phyloP scores from a whole-genome alignment of 2,113 vertebrate genomes.

The Carlito syrichta region DNA sequence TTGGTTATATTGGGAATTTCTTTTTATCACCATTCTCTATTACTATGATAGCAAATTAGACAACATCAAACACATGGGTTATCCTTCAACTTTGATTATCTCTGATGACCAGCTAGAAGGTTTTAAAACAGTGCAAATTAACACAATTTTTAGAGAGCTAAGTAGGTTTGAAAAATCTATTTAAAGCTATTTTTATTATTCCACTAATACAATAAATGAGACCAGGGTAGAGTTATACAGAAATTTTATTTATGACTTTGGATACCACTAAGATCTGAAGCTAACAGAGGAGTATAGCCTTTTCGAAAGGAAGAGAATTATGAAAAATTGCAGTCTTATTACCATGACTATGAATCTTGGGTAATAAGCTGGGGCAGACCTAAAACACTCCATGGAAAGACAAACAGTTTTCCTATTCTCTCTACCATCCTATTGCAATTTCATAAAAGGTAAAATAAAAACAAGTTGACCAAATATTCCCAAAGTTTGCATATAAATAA shows the following conservation, averaged over 20 bases:
- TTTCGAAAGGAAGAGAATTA: constrained; percentile 19
- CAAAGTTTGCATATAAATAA: constrained; percentile 25
- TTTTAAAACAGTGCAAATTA: constrained; percentile 37
- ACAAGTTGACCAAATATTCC: neutral
- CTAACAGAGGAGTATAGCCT: neutral
- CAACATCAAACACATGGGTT: constrained; percentile 70
- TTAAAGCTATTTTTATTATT: constrained; percentile 49
- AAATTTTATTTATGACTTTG: constrained; percentile 24
- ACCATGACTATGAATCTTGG: neutral
- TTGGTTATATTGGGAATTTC: neutral
- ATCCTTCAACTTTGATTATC: constrained; percentile 54
- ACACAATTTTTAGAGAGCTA: constrained; percentile 21
- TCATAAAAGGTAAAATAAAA: constrained; percentile 2
- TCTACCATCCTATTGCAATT: neutral
- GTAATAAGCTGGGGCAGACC: neutral
- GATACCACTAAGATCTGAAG: constrained; percentile 14
- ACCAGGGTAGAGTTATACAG: neutral
- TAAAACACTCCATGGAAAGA: neutral
- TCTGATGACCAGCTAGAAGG: constrained; percentile 61
- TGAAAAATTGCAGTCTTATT: constrained; percentile 31
- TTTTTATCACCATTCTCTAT: constrained; percentile 67
- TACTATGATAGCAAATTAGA: constrained; percentile 69
- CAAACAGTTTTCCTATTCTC: neutral
- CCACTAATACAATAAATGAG: constrained; percentile 38
- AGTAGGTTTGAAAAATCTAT: constrained; percentile 28